A percentile compares a stretch with the other conserved stretches of the same genome.
Evolutionary conservation across 2,888 invertebrate species (phyloP).

Genomic region (Dastarcus helophoroides): DNA sequence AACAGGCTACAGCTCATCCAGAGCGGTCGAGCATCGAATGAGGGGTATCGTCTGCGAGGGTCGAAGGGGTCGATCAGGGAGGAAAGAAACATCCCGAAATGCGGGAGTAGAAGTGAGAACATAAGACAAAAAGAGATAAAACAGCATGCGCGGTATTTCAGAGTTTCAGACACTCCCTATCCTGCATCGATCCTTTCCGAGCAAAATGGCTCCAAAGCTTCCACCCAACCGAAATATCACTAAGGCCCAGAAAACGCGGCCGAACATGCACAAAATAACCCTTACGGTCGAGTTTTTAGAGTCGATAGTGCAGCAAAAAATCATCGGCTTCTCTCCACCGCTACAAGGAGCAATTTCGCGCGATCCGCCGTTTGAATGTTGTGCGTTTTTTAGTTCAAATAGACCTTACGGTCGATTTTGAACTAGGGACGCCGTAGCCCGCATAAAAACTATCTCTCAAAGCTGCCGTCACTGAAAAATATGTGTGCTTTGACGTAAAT

Average conservation of each 20-base stretch:
- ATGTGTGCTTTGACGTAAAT: slow-evolving; percentile 40
- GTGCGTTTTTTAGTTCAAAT: slow-evolving; percentile 37
- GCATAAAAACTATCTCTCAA: slow-evolving; percentile 40
- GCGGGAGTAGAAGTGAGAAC: slow-evolving; percentile 33
- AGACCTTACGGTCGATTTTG: slow-evolving; percentile 28
- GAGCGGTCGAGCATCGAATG: too few relatives aligned
- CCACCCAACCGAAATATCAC: slow-evolving; percentile 36
- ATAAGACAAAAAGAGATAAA: slow-evolving; percentile 41
- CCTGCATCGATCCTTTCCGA: slow-evolving; percentile 36
- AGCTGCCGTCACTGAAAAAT: slow-evolving; percentile 38
- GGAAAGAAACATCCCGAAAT: slow-evolving; percentile 23
- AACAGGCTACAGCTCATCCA: too few relatives aligned
- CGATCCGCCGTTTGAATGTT: slow-evolving; percentile 21
- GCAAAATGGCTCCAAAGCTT: slow-evolving; percentile 39
- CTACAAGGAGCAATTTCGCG: slow-evolving; percentile 35
- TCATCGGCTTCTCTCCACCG: slow-evolving; percentile 33
- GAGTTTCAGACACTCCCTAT: slow-evolving; percentile 32
- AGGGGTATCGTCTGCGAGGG: slow-evolving; percentile 6
- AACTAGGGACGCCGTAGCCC: slow-evolving; percentile 28
- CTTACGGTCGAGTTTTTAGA: slow-evolving; percentile 32
- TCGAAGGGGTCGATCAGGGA: slow-evolving; percentile 22
- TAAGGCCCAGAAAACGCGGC: slow-evolving; percentile 29
- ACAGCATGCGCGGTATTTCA: slow-evolving; percentile 35
- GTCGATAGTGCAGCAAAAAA: slow-evolving; percentile 35
- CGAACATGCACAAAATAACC: slow-evolving; percentile 28